Evolutionary conservation across 2,888 invertebrate species (phyloP), one percentile per base, ranked within the genome.

Genomic region (Leptopilina drosophilae): DNA sequence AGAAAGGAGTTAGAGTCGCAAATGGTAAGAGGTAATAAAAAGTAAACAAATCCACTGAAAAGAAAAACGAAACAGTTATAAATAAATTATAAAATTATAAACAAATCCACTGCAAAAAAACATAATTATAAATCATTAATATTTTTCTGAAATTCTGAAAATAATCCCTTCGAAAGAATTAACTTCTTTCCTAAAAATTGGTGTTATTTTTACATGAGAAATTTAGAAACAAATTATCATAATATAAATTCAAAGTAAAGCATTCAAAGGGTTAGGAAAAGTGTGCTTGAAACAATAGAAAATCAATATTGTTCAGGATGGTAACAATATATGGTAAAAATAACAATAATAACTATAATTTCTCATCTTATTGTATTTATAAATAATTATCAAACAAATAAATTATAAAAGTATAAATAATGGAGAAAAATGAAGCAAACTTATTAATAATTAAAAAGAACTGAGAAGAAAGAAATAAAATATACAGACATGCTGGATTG

Each of bases 241-340:
- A 14, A 53, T 56, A 53, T 9, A 9, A 73, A 56, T 33, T 56
- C 42, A 33, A 78, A 78, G 49, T 14, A 33, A 33, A 33, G 26
- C 26, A 26, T 33, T 33, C 33, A 33, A 33, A 33, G 33, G 33
- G 15, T 20, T 62, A 66, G 49, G 40, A 46, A 46, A 66, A 56
- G 65, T 2, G 40, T 67, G 76, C 56, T 40, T 79, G 77, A 82
- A 83, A 82, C 77, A 81, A 83, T 77, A 80, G 77, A 76, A 81
- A 82, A 83, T 82, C 83, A 80, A 83, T 83, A 83, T 82, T 80
- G 64, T 78, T 77, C 77, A 73, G 56, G 73, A 56, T 53, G 73
- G 53, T n/a, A 73, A 69, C 49, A 69, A 73, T 73, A 73, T 49
- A 73, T 69, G 53, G 53, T 14, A 69, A 73, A 3, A 20, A 62